Conservation (phyloP, 2,797 vertebrate genomes). For the Ceryle rudis region DNA sequence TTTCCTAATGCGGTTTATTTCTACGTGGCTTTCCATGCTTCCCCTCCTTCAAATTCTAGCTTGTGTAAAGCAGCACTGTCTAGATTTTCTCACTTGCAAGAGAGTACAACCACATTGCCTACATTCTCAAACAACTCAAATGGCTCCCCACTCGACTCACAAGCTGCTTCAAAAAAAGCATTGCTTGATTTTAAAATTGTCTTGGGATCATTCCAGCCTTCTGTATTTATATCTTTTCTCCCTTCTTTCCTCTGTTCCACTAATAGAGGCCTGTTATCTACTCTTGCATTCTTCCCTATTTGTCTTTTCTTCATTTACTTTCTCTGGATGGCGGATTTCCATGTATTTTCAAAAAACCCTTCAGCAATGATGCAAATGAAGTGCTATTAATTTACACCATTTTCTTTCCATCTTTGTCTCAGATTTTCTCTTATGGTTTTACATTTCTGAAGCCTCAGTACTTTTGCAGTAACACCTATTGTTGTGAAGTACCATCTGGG, state of each 20-base stretch:
- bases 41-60: neutral
- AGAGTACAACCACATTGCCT: neutral
- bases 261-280: neutral
- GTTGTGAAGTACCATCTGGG: constrained; percentile 65
- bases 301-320: neutral
- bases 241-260: neutral
- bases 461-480: constrained; percentile 67
- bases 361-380: neutral
- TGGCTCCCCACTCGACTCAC: neutral
- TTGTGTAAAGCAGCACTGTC: neutral
- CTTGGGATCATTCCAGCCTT: neutral
- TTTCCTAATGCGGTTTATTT: neutral
- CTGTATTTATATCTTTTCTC: neutral
- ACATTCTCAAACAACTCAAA: neutral
- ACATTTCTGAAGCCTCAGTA: constrained; percentile 53
- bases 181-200: neutral
- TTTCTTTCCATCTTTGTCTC: neutral
- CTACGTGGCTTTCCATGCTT: neutral
- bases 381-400: neutral
- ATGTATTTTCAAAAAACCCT: neutral
- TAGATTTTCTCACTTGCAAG: neutral
- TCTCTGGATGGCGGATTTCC: neutral
- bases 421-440: constrained; percentile 44
- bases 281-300: neutral
- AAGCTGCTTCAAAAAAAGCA: neutral